Conservation (phyloP, 2,888 invertebrate genomes). For the Volucella zonaria region DNA sequence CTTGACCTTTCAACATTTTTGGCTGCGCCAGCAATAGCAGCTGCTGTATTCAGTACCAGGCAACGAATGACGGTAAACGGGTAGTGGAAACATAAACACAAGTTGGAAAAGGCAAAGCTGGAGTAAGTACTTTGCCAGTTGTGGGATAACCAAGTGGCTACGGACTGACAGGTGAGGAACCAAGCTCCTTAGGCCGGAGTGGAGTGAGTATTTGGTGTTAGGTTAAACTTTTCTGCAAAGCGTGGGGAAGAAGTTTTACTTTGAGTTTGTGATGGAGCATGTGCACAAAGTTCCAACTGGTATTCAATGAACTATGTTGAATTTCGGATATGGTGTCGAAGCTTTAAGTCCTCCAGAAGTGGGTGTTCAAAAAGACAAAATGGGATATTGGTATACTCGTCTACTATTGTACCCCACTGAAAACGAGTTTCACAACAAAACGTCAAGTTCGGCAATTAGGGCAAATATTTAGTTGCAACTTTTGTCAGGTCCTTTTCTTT, state of each 20-base stretch:
- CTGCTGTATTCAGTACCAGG: too few species aligned
- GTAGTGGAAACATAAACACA: constrained; percentile 55
- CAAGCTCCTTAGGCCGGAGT: constrained; percentile 3
- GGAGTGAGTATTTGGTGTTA: neutral
- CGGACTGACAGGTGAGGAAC: constrained; percentile 37
- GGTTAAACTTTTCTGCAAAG: too few species aligned
- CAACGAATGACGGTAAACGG: constrained; percentile 18
- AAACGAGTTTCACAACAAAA: neutral
- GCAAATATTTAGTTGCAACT: constrained; percentile 69
- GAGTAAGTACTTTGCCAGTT: neutral
- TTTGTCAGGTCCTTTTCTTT: constrained; percentile 48
- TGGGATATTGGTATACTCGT: neutral
- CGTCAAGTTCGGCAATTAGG: constrained; percentile 45
- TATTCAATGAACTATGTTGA: neutral
- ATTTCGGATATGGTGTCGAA: too few species aligned
- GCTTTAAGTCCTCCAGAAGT: neutral
- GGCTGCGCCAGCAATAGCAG: constrained; percentile 1
- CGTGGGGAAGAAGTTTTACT: neutral
- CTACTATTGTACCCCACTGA: neutral
- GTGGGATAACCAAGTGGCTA: neutral
- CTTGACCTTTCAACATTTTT: constrained; percentile 59
- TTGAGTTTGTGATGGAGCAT: neutral
- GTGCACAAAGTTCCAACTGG: neutral
- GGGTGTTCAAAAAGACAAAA: neutral
- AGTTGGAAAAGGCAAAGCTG: constrained; percentile 26